Percentiles rank a stretch among this genome's conserved stretches.
Conservation (phyloP, 2,888 invertebrate species). For the Scaptomyza caliginosa region DNA sequence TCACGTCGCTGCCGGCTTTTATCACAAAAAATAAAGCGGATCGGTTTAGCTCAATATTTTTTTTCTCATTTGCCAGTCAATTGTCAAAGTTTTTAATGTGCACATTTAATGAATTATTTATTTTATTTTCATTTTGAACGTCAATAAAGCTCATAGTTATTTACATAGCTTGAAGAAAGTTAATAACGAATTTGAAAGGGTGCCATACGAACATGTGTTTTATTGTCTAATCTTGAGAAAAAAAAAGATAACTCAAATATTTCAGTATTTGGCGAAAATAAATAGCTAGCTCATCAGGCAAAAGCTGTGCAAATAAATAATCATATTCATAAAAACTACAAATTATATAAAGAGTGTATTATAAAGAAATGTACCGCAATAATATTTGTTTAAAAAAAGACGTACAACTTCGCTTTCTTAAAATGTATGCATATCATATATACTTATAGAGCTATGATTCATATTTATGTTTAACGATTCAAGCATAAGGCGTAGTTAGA, state of each 20-base stretch:
- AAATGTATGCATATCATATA: not conserved
- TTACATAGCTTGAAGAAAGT: conserved; percentile 60
- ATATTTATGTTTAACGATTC: not conserved
- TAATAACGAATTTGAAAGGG: conserved; percentile 38
- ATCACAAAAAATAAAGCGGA: conserved; percentile 33
- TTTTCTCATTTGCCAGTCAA: conserved; percentile 29
- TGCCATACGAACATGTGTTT: conserved; percentile 61
- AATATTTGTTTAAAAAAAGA: conserved; percentile 3
- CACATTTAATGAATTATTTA: conserved; percentile 24
- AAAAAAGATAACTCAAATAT: conserved; percentile 6
- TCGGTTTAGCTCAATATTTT: conserved; percentile 29
- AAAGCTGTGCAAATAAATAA: conserved; percentile 46
- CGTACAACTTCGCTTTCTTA: not conserved
- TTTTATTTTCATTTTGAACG: conserved; percentile 23
- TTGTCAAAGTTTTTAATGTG: conserved; percentile 22
- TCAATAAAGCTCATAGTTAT: conserved; percentile 19
- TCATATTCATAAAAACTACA: not conserved
- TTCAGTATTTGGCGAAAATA: not conserved
- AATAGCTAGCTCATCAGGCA: not conserved
- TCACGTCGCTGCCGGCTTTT: conserved; percentile 40
- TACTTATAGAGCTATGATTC: not conserved
- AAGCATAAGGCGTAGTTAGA: not conserved
- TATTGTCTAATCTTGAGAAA: conserved; percentile 20
- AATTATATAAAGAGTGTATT: not conserved
- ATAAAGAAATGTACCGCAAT: not conserved